Percentiles rank a stretch among this genome's conserved stretches.
These are phyloP conservation scores for Siniperca knerii DNA, from an alignment of 2,113 vertebrate genomes.

Conservation along the genomic window DNA sequence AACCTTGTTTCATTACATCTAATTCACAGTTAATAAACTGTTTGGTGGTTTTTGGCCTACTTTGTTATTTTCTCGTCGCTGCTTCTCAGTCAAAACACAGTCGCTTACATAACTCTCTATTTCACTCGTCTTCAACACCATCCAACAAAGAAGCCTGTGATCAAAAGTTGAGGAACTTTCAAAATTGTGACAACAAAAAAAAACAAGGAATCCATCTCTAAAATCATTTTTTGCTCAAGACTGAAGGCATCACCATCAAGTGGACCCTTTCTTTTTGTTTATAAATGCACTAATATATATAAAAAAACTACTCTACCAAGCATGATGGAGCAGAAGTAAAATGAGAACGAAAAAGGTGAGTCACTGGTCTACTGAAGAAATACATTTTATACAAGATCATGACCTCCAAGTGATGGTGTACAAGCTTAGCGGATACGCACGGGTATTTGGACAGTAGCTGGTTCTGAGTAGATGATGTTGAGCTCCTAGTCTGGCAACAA, in stretches of 20 bases:
- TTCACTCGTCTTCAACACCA: constrained; percentile 49
- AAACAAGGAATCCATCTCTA: constrained; percentile 2
- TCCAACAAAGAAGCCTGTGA: constrained; percentile 47
- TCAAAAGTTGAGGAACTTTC: constrained; percentile 48
- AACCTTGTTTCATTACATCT: constrained; percentile 48
- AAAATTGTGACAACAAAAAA: not conserved
- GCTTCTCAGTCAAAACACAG: constrained; percentile 57
- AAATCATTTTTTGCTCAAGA: not conserved
- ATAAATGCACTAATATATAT: not conserved
- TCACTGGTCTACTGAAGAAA: constrained; percentile 22
- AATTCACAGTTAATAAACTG: constrained; percentile 62
- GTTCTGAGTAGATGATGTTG: constrained; percentile 4
- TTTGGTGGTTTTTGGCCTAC: constrained; percentile 63
- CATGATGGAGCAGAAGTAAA: constrained; percentile 26
- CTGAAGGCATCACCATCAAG: not conserved
- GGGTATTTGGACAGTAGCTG: constrained; percentile 18
- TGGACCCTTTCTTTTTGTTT: constrained; percentile 14
- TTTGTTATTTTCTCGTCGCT: constrained; percentile 56
- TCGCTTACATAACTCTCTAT: constrained; percentile 68
- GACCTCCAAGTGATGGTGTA: constrained; percentile 27
- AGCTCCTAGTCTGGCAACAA: constrained; percentile 6
- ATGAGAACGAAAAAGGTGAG: constrained; percentile 24
- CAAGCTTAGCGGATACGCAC: not conserved
- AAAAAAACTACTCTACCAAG: not conserved
- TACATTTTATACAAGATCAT: constrained; percentile 5